Evolutionary conservation across 2,797 vertebrate genomes (phyloP).

Genomic region (Neoniphon sammara): DNA sequence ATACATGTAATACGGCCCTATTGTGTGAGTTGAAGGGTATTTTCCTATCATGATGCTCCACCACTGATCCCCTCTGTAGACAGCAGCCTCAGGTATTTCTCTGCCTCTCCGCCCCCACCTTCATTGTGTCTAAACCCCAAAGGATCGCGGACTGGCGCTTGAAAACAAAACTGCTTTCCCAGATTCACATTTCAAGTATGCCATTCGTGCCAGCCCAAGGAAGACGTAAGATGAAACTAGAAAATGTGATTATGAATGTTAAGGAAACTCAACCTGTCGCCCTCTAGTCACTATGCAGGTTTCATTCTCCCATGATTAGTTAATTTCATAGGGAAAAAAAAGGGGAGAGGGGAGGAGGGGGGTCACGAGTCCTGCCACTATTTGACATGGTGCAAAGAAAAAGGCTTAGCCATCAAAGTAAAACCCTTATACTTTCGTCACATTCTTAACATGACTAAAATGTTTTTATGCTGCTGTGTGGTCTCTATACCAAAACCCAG

Average conservation of each 20-base stretch:
- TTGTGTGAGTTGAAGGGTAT: slow-evolving; percentile 64
- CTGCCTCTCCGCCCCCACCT: slow-evolving; percentile 49
- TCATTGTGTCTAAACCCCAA: slow-evolving; percentile 64
- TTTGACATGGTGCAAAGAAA: slow-evolving; percentile 55
- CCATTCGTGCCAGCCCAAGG: slow-evolving; percentile 53
- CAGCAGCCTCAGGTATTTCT: slow-evolving; percentile 76
- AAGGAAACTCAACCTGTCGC: slow-evolving; percentile 72
- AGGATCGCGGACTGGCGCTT: slow-evolving; percentile 48
- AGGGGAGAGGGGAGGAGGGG: slow-evolving; percentile 26
- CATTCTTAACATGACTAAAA: slow-evolving; percentile 63
- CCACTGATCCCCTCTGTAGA: slow-evolving; percentile 63
- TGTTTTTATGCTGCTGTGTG: slow-evolving; percentile 42
- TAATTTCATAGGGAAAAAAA: slow-evolving; percentile 56
- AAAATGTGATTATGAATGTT: slow-evolving; percentile 39
- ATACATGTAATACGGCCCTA: slow-evolving; percentile 64
- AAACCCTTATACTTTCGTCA: slow-evolving; percentile 59
- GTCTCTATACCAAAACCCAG: slow-evolving; percentile 24
- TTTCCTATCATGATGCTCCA: slow-evolving; percentile 67
- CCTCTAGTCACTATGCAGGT: slow-evolving; percentile 70
- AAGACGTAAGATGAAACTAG: slow-evolving; percentile 71
- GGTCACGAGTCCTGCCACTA: slow-evolving; percentile 65
- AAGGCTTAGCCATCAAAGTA: slow-evolving; percentile 68
- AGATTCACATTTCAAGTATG: slow-evolving; percentile 77
- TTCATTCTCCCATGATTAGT: slow-evolving; percentile 53
- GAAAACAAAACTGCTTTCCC: slow-evolving; percentile 70